Evolutionary conservation across 2,888 invertebrate genomes (phyloP).

Genomic region (Oscheius myriophilus): DNA sequence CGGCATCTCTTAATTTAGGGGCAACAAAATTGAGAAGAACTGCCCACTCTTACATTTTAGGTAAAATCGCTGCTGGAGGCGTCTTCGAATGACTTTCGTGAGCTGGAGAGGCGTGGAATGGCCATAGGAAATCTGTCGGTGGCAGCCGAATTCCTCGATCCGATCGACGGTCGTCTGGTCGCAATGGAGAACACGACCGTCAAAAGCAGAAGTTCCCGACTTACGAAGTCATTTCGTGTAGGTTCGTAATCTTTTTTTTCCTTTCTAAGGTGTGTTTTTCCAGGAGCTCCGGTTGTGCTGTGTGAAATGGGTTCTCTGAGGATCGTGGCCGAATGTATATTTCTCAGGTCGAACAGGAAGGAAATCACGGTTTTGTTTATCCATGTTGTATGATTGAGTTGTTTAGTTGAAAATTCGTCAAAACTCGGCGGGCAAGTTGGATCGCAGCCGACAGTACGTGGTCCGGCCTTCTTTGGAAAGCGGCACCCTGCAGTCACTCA

Average conservation of each 20-base stretch:
- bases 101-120: slow-evolving; percentile 19
- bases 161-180: background rate
- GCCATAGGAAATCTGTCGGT: slow-evolving; percentile 1
- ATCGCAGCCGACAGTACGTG: background rate
- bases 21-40: background rate
- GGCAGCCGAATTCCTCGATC: background rate
- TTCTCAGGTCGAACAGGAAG: background rate
- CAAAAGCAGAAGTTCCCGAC: background rate
- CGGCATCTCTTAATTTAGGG: background rate
- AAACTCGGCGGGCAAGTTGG: background rate
- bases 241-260: background rate
- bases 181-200: background rate
- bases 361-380: slow-evolving; percentile 1
- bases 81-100: slow-evolving; percentile 3
- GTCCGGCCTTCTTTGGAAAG: slow-evolving; percentile 10
- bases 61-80: slow-evolving; percentile 8
- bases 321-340: slow-evolving; percentile 12
- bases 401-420: slow-evolving; percentile 16
- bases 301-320: background rate
- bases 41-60: too few relatives aligned
- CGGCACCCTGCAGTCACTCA: slow-evolving; percentile 12
- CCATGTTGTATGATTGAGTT: background rate
- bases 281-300: slow-evolving; percentile 22
- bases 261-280: background rate
- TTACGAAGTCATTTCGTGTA: background rate